These are phyloP conservation scores for Pissodes strobi DNA, from an alignment of 1,140 invertebrate species.

Conservation along the genomic window DNA sequence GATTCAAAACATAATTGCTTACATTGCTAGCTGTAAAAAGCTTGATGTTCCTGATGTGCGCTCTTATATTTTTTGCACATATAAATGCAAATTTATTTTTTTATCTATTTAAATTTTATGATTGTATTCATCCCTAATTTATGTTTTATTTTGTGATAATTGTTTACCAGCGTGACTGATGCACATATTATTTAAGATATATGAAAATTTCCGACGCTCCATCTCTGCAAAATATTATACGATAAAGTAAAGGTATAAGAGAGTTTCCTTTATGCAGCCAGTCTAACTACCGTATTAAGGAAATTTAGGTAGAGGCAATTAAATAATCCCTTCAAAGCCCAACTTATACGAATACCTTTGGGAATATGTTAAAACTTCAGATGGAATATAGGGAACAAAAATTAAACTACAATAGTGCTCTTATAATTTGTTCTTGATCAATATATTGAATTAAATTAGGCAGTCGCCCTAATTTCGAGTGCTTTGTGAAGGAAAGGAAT, in stretches of 20 bases:
- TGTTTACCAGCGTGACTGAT: too few species aligned
- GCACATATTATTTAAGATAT: too few species aligned
- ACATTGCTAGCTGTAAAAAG: too few species aligned
- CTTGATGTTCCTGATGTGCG: too few species aligned
- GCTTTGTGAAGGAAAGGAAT: too few species aligned
- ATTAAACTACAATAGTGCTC: conserved; percentile 34
- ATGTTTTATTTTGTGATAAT: neutral
- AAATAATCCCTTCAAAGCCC: conserved; percentile 54
- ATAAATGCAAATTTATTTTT: too few species aligned
- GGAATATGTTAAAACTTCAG: conserved; percentile 39
- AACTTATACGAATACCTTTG: conserved; percentile 48
- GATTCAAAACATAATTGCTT: too few species aligned
- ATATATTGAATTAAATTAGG: conserved; percentile 4
- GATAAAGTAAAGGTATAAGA: conserved; percentile 48
- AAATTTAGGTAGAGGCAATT: conserved; percentile 50
- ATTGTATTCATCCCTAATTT: too few species aligned
- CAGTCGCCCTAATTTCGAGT: neutral
- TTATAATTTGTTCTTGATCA: conserved; percentile 27
- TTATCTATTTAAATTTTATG: too few species aligned
- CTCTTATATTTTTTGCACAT: too few species aligned
- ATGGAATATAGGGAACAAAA: conserved; percentile 33
- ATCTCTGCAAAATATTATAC: conserved; percentile 25
- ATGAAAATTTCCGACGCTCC: neutral
- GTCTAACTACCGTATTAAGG: conserved; percentile 53
- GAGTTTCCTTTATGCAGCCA: conserved; percentile 47